A percentile compares a stretch with the other conserved stretches of the same genome.
phyloP scores from a whole-genome alignment of 2,797 vertebrate species.

The Pipistrellus pipistrellus region DNA sequence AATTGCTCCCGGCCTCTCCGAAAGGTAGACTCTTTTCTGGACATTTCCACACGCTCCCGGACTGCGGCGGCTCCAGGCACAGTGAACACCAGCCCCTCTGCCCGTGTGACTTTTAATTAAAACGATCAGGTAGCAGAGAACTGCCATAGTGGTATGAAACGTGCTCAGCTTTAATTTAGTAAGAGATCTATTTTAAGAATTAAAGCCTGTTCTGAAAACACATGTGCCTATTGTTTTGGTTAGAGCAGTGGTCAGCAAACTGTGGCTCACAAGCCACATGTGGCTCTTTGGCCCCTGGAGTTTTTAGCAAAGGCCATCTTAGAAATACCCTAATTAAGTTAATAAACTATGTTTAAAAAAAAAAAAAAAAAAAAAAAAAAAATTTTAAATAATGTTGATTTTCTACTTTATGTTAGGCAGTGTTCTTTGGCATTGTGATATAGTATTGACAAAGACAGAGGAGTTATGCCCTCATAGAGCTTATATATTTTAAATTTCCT shows the following conservation, averaged over 20 bases:
- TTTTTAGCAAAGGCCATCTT: too few relatives aligned
- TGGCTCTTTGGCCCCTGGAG: too few relatives aligned
- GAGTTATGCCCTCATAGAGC: background rate
- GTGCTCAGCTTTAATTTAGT: constrained; percentile 14
- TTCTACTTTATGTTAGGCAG: background rate
- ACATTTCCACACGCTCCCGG: background rate
- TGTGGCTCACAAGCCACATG: too few relatives aligned
- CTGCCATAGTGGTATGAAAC: background rate
- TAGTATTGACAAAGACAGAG: background rate
- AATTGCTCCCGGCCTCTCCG: background rate
- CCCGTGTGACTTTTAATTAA: background rate
- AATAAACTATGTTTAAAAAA: too few relatives aligned
- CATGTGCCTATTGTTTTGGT: background rate
- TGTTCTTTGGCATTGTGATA: background rate
- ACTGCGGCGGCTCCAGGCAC: background rate
- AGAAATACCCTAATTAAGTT: too few relatives aligned
- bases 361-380: too few relatives aligned
- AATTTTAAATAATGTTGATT: background rate
- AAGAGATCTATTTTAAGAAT: constrained; percentile 35
- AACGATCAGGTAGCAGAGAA: background rate
- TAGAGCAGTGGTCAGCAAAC: too few relatives aligned
- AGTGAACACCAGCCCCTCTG: background rate
- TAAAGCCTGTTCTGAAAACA: constrained; percentile 50
- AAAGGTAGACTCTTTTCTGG: background rate
- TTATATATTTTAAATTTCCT: background rate